phyloP scores from a whole-genome alignment of 2,797 vertebrate genomes.

The Tragopan temminckii region DNA sequence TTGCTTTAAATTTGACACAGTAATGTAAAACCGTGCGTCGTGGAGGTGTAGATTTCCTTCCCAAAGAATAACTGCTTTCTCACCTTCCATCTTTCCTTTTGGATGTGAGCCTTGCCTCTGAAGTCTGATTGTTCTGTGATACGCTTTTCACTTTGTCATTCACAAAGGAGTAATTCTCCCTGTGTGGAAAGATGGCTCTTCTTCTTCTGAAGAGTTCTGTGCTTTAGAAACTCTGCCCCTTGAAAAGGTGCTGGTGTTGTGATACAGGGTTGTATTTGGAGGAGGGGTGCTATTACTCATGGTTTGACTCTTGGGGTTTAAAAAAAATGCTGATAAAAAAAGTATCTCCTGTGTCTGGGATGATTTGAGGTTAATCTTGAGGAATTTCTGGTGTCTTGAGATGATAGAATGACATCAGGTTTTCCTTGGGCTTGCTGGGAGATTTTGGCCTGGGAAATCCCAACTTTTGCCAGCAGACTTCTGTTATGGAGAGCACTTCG shows the following conservation, averaged over 20 bases:
- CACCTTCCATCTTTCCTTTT: background rate
- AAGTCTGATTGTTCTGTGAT: background rate
- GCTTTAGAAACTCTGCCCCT: background rate
- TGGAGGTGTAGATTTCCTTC: background rate
- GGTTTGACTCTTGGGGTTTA: background rate
- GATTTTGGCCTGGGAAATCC: background rate
- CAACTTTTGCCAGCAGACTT: background rate
- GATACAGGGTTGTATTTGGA: background rate
- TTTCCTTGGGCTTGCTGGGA: background rate
- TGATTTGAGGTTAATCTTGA: background rate
- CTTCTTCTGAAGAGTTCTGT: background rate
- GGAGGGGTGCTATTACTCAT: background rate
- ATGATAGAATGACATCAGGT: background rate
- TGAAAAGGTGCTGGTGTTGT: background rate
- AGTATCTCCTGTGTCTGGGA: background rate
- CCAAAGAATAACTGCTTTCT: background rate
- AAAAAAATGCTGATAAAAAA: background rate
- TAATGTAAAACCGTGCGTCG: fast-evolving
- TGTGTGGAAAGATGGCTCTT: background rate
- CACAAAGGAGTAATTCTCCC: background rate
- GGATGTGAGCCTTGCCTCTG: background rate
- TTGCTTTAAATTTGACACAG: background rate
- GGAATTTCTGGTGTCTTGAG: background rate
- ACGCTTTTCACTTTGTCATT: background rate
- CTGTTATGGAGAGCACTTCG: background rate